Evolutionary conservation across 1,140 invertebrate genomes (phyloP).

Genomic region (Glossosoma conforme): DNA sequence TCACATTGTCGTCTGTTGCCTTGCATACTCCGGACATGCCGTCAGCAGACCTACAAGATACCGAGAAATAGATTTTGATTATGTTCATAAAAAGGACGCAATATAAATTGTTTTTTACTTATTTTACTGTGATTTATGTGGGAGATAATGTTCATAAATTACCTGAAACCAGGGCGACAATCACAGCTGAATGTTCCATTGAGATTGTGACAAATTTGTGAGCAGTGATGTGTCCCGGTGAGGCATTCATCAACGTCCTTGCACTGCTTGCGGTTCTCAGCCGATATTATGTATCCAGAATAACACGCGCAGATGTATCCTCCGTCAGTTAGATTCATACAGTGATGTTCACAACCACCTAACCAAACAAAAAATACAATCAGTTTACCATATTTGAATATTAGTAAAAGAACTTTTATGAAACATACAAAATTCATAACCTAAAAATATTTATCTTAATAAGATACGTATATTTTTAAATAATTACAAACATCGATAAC

Average conservation of each 20-base stretch:
- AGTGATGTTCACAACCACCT: slow-evolving; percentile 92
- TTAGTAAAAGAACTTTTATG: no score
- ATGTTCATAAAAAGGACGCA: background rate
- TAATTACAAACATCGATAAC: no score
- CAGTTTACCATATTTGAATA: no score
- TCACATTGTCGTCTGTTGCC: slow-evolving; percentile 58
- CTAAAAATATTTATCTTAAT: no score
- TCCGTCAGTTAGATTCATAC: slow-evolving; percentile 74
- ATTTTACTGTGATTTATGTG: background rate
- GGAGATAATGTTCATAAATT: slow-evolving; percentile 9
- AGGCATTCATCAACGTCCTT: slow-evolving; percentile 89
- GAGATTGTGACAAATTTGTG: slow-evolving; percentile 87
- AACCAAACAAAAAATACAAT: no score
- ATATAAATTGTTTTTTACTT: background rate
- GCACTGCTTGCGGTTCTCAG: slow-evolving; percentile 70
- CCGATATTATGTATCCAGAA: slow-evolving; percentile 76
- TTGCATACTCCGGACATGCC: slow-evolving; percentile 77
- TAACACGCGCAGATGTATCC: slow-evolving; percentile 88
- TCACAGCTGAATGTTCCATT: slow-evolving; percentile 88
- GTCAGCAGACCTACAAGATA: slow-evolving; percentile 62
- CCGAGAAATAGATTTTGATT: no score
- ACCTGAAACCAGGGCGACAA: slow-evolving; percentile 78
- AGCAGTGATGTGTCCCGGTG: slow-evolving; percentile 78
- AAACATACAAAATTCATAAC: no score
- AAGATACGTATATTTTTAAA: no score